Evolutionary conservation across 2,113 vertebrate genomes (phyloP).

Genomic region (Zosterops japonicus): DNA sequence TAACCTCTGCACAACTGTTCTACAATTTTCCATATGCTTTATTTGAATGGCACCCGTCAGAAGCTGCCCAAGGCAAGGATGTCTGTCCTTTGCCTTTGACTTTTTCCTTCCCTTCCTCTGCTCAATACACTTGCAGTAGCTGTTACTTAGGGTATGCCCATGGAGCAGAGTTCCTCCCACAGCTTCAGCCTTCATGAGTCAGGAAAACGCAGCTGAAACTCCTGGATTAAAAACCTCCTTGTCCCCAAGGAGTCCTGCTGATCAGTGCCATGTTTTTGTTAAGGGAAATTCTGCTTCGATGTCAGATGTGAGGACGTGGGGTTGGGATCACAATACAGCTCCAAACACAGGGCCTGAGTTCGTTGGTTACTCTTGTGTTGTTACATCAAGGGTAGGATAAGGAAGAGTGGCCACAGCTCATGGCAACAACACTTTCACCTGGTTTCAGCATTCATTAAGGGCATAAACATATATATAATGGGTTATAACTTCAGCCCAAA

Average conservation of each 20-base stretch:
- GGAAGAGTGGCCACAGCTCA: background rate
- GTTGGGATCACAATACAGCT: background rate
- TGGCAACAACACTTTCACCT: background rate
- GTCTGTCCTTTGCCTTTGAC: slow-evolving; percentile 50
- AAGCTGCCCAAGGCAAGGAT: slow-evolving; percentile 17
- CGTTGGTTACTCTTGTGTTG: background rate
- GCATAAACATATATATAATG: too few species aligned
- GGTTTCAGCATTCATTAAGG: background rate
- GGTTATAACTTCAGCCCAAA: background rate
- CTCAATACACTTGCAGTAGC: background rate
- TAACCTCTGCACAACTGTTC: slow-evolving; percentile 62
- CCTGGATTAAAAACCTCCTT: background rate
- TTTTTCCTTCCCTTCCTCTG: slow-evolving; percentile 7
- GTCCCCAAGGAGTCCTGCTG: background rate
- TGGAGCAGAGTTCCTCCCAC: background rate
- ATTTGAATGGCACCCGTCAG: slow-evolving; percentile 39
- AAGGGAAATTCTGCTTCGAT: background rate
- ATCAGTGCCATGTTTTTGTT: rapidly evolving
- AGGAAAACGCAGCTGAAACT: background rate
- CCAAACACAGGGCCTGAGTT: background rate
- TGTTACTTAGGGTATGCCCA: rapidly evolving
- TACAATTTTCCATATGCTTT: slow-evolving; percentile 62
- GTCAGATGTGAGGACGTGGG: rapidly evolving
- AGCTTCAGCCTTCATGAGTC: background rate
- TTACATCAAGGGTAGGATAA: background rate